phyloP scores from a whole-genome alignment of 2,888 invertebrate species.

The Cheilosia vulpina region DNA sequence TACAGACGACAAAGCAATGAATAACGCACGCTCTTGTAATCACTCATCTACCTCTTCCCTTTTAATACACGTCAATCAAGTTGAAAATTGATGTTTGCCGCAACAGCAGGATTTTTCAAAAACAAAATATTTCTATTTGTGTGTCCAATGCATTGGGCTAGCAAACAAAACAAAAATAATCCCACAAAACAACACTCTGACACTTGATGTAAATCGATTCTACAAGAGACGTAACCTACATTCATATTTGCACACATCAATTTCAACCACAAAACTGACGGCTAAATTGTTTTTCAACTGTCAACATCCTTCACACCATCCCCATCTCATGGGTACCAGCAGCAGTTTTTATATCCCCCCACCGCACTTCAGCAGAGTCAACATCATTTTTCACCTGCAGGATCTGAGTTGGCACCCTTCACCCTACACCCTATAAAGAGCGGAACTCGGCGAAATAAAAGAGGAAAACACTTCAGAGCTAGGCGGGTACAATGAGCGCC shows the following conservation, averaged over 20 bases:
- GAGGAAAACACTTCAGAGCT: slow-evolving; percentile 40
- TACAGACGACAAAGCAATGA: slow-evolving; percentile 25
- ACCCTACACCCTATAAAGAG: slow-evolving; percentile 17
- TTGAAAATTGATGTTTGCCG: slow-evolving; percentile 15
- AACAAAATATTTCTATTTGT: not conserved
- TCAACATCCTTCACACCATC: slow-evolving; percentile 44
- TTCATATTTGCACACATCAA: slow-evolving; percentile 35
- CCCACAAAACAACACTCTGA: slow-evolving; percentile 20
- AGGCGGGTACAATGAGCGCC: slow-evolving; percentile 25
- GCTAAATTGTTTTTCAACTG: slow-evolving; percentile 69
- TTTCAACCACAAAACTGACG: slow-evolving; percentile 51
- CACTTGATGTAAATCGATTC: slow-evolving; percentile 62
- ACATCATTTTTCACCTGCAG: slow-evolving; percentile 71
- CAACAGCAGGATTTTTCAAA: not conserved
- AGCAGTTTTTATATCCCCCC: not conserved
- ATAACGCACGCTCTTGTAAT: slow-evolving; percentile 38
- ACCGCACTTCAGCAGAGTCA: slow-evolving; percentile 27
- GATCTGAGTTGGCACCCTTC: slow-evolving; percentile 29
- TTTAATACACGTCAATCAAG: slow-evolving; percentile 54
- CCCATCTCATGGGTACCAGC: not conserved
- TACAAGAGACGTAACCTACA: not conserved
- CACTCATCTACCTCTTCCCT: slow-evolving; percentile 15
- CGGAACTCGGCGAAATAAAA: not conserved
- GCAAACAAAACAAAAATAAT: not conserved
- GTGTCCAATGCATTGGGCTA: not conserved